Percentiles rank a stretch among this genome's conserved stretches.
phyloP scores from a whole-genome alignment of 2,797 vertebrate species.

The Coranthus polyacanthus region DNA sequence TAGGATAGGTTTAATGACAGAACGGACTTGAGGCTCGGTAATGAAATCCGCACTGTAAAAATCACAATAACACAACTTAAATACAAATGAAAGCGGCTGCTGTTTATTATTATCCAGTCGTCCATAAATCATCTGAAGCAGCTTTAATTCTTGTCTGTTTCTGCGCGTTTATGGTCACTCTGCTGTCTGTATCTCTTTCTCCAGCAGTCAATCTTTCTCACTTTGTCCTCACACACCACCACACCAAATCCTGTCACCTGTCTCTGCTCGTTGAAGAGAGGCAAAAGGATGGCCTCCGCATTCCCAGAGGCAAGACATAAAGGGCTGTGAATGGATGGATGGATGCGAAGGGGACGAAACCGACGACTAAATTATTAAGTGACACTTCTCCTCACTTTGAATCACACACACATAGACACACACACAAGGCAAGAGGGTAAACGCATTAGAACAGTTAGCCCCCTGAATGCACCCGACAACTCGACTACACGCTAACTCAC shows the following conservation, averaged over 20 bases:
- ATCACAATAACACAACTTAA: background rate
- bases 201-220: conserved; percentile 48
- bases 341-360: conserved; percentile 74
- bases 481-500: conserved; percentile 84
- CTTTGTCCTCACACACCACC: conserved; percentile 62
- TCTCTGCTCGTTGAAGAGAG: conserved; percentile 75
- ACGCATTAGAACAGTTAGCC: conserved; percentile 91
- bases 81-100: conserved; percentile 28
- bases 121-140: conserved; percentile 55
- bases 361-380: conserved; percentile 90
- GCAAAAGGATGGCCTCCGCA: conserved; percentile 70
- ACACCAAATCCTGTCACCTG: conserved; percentile 74
- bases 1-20: conserved; percentile 53
- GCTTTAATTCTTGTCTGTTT: conserved; percentile 51
- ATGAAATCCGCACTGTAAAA: conserved; percentile 40
- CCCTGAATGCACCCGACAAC: conserved; percentile 87
- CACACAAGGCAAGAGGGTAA: conserved; percentile 78
- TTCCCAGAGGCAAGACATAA: conserved; percentile 85
- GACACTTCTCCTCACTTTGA: conserved; percentile 81
- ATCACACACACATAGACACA: conserved; percentile 66
- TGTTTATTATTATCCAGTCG: conserved; percentile 54
- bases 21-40: conserved; percentile 32
- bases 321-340: conserved; percentile 77
- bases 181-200: conserved; percentile 52
- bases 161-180: conserved; percentile 38